Evolutionary conservation across 2,797 vertebrate genomes (phyloP), one percentile per base, ranked within the genome.

Genomic region (Eulemur rubriventer): DNA sequence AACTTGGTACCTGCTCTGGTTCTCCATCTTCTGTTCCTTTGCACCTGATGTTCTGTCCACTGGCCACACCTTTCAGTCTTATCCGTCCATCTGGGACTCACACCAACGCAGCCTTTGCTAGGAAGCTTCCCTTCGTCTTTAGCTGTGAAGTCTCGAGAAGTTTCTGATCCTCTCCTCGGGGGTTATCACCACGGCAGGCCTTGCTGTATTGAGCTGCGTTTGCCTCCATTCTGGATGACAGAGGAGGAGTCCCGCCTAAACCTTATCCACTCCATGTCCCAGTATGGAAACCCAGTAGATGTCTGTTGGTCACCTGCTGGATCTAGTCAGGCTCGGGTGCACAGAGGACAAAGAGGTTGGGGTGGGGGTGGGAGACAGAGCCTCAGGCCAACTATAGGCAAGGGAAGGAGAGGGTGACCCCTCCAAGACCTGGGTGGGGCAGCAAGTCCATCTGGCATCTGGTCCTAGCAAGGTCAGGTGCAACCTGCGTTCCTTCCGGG

Each of bases 41-140:
- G 63, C 38, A 22, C 7, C 67, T 24, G 26, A 38, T 14, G 2
- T 4, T n/a, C 86, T 67, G 69, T 26, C 48, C 4, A 7, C 26
- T 59, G 13, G 9, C 43, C 28, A 10, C 30, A 38, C 43, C 41
- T 46, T 43, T 38, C 26, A 2, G 3, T n/a, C 52, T n/a, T 22
- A n/a, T 0, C 6, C 14, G 3, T 61, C 89, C 22, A 14, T 48
- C 35, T 30, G 52, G 65, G 63, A 41, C 26, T 16, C 17, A 12
- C 1, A 0, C 41, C 33, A 4, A 7, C 1, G 7, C 16, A 0
- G 1, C 20, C 22, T 63, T 59, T 18, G 46, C 73, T 30, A 46
- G 61, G 35, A 50, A 11, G 24, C 8, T 7, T 28, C 85, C n/a
- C 61, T 55, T 48, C 9, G 1, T 17, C 52, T 30, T 78, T 18